Conservation (phyloP, 2,888 invertebrate genomes). For the Apodemia zela region DNA sequence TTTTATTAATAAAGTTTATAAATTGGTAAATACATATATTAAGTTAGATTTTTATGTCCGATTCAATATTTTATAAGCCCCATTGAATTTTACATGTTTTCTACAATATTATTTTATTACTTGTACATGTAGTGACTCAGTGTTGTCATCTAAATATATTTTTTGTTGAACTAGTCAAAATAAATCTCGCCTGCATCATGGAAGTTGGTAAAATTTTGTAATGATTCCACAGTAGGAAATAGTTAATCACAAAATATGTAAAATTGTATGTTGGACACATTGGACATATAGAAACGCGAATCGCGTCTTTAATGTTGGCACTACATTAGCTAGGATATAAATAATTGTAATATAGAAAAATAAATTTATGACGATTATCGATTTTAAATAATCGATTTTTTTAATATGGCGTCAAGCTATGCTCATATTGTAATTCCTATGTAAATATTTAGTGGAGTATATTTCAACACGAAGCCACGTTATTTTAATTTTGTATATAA, state of each 20-base stretch:
- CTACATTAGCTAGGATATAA: constrained; percentile 61
- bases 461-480: constrained; percentile 34
- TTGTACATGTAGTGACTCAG: constrained; percentile 6
- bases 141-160: constrained; percentile 1
- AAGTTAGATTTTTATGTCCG: constrained; percentile 24
- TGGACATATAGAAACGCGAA: constrained; percentile 23
- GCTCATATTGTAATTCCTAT: constrained; percentile 62
- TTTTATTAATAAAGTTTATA: too few species aligned
- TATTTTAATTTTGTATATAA: constrained; percentile 42
- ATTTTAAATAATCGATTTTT: constrained; percentile 29
- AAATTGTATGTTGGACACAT: constrained; percentile 8
- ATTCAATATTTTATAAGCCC: constrained; percentile 30
- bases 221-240: constrained; percentile 18
- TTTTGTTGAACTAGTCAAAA: constrained; percentile 21
- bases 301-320: constrained; percentile 53
- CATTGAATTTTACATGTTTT: constrained; percentile 26
- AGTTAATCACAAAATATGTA: constrained; percentile 5
- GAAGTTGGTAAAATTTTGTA: constrained; percentile 15
- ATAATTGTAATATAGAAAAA: constrained; percentile 50
- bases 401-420: constrained; percentile 38
- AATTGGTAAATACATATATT: too few species aligned
- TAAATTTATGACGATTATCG: constrained; percentile 40
- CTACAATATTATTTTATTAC: background rate
- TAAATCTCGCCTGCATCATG: constrained; percentile 17
- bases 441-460: constrained; percentile 51